These are phyloP conservation scores for Acrossocheilus wenchowensis DNA, from an alignment of 2,797 vertebrate species.

Conservation along the genomic window DNA sequence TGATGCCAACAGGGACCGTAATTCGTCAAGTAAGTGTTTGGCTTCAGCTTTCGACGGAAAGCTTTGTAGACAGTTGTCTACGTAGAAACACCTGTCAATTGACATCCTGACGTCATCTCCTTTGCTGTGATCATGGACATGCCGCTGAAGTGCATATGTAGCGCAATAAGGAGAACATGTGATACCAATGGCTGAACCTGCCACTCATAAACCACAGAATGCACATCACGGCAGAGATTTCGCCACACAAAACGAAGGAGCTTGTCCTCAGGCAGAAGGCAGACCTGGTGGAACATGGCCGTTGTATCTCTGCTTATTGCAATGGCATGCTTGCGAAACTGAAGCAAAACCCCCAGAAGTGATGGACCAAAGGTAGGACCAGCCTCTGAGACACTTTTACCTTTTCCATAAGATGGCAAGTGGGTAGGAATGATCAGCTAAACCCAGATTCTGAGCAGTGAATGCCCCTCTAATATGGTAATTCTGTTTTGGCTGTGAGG, in stretches of 20 bases:
- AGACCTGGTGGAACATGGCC: conserved; percentile 19
- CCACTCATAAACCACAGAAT: conserved; percentile 11
- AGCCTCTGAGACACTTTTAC: not conserved
- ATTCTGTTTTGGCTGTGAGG: not conserved
- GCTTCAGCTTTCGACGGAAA: not conserved
- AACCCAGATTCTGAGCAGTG: not conserved
- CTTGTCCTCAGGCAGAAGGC: not conserved
- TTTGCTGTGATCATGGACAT: not conserved
- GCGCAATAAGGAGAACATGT: conserved; percentile 13
- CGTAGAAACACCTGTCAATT: not conserved
- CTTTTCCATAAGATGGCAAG: not conserved
- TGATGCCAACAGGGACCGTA: not conserved
- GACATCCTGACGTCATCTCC: not conserved
- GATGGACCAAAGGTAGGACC: not conserved
- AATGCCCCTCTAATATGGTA: conserved; percentile 5
- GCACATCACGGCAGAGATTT: not conserved
- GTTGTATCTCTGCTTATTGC: conserved; percentile 13
- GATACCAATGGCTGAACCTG: conserved; percentile 15
- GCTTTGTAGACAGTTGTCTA: conserved; percentile 27
- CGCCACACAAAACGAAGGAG: not conserved
- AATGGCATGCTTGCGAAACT: not conserved
- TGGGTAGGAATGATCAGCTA: conserved; percentile 15
- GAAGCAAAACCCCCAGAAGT: not conserved
- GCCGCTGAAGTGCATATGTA: not conserved
- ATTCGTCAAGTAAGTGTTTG: not conserved